A percentile compares a stretch with the other conserved stretches of the same genome.
Conservation (phyloP, 2,888 invertebrate genomes). For the Galeopsomyia nigrocyanea region DNA sequence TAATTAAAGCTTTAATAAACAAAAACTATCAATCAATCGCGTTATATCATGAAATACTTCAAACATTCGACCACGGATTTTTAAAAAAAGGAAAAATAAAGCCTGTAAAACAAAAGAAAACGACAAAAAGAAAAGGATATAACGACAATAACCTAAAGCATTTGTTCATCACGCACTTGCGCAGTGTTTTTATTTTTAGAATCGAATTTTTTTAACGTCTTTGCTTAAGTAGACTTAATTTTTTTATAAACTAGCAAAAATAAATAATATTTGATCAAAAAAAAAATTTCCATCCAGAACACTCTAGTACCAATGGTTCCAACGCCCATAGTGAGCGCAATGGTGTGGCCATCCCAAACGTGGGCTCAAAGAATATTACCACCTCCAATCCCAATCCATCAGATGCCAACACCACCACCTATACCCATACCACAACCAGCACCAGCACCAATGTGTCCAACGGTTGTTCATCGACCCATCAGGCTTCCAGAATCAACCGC, state of each 20-base stretch:
- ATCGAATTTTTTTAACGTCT: too few relatives aligned
- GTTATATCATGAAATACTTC: too few relatives aligned
- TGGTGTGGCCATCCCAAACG: constrained; percentile 49
- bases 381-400: constrained; percentile 49
- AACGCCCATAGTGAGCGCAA: constrained; percentile 50
- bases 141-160: too few relatives aligned
- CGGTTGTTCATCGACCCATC: constrained; percentile 58
- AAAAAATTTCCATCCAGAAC: constrained; percentile 57
- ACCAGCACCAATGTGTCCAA: constrained; percentile 55
- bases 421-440: constrained; percentile 44
- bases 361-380: constrained; percentile 45
- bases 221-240: too few relatives aligned
- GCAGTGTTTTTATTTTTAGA: too few relatives aligned
- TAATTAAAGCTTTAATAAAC: too few relatives aligned
- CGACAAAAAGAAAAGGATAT: too few relatives aligned
- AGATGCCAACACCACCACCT: constrained; percentile 33
- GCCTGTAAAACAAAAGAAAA: too few relatives aligned
- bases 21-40: too few relatives aligned
- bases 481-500: constrained; percentile 51
- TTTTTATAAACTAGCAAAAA: not conserved
- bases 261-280: constrained; percentile 15
- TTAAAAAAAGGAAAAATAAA: too few relatives aligned
- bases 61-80: too few relatives aligned
- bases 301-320: constrained; percentile 56
- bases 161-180: too few relatives aligned